Conservation (phyloP, 2,888 invertebrate species). For the Phaonia tiefii region DNA sequence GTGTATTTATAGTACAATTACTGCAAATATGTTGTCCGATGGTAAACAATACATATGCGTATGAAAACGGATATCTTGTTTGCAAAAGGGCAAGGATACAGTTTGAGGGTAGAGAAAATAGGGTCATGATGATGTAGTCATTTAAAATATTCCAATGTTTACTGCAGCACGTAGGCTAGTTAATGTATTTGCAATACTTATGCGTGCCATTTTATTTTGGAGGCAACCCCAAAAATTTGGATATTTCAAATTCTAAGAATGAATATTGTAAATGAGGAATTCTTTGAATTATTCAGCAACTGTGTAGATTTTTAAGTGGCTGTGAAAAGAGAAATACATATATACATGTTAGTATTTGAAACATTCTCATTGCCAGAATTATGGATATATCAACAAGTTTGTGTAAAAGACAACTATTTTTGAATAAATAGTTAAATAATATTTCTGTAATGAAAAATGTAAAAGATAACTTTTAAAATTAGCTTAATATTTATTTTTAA, state of each 20-base stretch:
- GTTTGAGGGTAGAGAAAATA: not conserved
- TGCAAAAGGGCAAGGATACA: constrained; percentile 26
- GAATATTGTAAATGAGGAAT: constrained; percentile 15
- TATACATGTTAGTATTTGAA: constrained; percentile 7
- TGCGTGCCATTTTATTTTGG: constrained; percentile 19
- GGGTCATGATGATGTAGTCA: not conserved
- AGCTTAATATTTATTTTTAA: too few relatives aligned
- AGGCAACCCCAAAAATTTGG: not conserved
- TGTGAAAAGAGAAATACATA: not conserved
- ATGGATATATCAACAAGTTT: constrained; percentile 13
- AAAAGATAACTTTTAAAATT: too few relatives aligned
- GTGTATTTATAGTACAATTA: constrained; percentile 53
- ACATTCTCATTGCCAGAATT: not conserved
- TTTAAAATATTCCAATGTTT: not conserved
- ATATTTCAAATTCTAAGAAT: constrained; percentile 21
- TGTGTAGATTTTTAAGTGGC: not conserved
- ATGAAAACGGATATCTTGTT: constrained; percentile 1
- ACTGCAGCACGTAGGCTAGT: not conserved
- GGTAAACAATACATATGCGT: too few relatives aligned
- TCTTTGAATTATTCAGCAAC: constrained; percentile 6
- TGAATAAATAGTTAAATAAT: too few relatives aligned
- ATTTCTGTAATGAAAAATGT: too few relatives aligned
- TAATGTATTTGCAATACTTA: constrained; percentile 24
- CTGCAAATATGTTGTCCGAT: too few relatives aligned
- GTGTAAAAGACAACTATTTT: too few relatives aligned